Conservation (phyloP, 2,113 vertebrate genomes). For the Sminthopsis crassicaudata region DNA sequence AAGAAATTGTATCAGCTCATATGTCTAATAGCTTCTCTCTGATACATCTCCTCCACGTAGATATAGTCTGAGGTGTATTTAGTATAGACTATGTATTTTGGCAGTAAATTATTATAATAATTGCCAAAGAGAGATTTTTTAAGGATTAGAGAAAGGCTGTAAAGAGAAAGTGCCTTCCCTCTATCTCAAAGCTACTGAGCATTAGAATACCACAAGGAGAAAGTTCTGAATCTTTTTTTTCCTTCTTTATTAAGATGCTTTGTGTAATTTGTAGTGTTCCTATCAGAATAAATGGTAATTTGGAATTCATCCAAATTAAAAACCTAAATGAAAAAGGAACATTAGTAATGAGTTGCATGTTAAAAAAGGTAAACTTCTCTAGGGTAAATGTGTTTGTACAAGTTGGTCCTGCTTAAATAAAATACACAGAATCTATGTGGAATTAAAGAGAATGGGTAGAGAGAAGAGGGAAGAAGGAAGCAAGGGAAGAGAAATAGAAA, state of each 20-base stretch:
- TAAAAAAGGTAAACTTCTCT: slow-evolving; percentile 87
- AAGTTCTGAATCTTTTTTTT: slow-evolving; percentile 84
- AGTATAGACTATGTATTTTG: not conserved
- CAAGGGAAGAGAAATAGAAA: slow-evolving; percentile 78
- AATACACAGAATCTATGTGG: slow-evolving; percentile 84
- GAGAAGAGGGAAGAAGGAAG: slow-evolving; percentile 37
- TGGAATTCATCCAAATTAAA: slow-evolving; percentile 90
- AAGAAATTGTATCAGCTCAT: not conserved
- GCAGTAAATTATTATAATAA: not conserved
- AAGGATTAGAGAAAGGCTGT: slow-evolving; percentile 55
- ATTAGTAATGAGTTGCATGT: slow-evolving; percentile 84
- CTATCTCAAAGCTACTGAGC: slow-evolving; percentile 74
- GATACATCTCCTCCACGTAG: not conserved
- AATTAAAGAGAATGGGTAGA: slow-evolving; percentile 77
- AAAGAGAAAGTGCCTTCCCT: slow-evolving; percentile 62
- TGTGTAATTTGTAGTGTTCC: slow-evolving; percentile 86
- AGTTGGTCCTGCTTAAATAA: slow-evolving; percentile 84
- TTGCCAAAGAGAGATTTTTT: not conserved
- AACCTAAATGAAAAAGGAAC: slow-evolving; percentile 85
- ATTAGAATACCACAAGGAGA: slow-evolving; percentile 82
- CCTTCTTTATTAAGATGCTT: slow-evolving; percentile 85
- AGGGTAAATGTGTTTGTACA: slow-evolving; percentile 82
- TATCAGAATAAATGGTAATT: slow-evolving; percentile 87
- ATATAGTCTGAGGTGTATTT: not conserved
- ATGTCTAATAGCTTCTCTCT: not conserved